phyloP scores from a whole-genome alignment of 2,888 invertebrate genomes.

The Lepidocyrtoides sp. region DNA sequence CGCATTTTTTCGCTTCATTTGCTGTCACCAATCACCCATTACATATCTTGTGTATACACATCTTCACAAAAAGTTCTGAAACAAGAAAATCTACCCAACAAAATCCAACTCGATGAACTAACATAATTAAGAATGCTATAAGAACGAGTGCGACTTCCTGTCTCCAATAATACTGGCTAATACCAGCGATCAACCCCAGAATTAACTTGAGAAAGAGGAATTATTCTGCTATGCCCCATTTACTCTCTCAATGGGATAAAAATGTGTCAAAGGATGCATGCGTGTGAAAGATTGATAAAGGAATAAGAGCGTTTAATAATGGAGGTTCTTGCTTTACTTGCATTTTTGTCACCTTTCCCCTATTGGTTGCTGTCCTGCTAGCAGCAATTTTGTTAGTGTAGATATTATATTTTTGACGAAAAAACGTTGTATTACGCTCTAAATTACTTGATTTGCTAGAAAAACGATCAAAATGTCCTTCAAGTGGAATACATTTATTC shows the following conservation, averaged over 20 bases:
- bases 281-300: neutral
- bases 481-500: neutral
- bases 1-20: neutral
- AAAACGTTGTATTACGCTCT: neutral
- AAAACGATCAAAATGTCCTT: conserved; percentile 1
- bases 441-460: neutral
- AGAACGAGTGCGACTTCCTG: neutral
- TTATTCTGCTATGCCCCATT: conserved; percentile 37
- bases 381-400: neutral
- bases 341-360: conserved; percentile 15
- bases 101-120: neutral
- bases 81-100: neutral
- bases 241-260: conserved; percentile 34
- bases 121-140: conserved; percentile 21
- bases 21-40: conserved; percentile 15
- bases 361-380: neutral
- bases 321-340: neutral
- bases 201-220: neutral
- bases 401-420: neutral
- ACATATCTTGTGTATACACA: neutral
- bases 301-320: too few relatives aligned
- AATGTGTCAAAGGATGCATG: neutral
- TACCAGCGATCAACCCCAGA: conserved; percentile 29
- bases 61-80: neutral
- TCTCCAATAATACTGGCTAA: neutral